Conservation (phyloP, 2,797 vertebrate species). For the Clarias platycephalus region DNA sequence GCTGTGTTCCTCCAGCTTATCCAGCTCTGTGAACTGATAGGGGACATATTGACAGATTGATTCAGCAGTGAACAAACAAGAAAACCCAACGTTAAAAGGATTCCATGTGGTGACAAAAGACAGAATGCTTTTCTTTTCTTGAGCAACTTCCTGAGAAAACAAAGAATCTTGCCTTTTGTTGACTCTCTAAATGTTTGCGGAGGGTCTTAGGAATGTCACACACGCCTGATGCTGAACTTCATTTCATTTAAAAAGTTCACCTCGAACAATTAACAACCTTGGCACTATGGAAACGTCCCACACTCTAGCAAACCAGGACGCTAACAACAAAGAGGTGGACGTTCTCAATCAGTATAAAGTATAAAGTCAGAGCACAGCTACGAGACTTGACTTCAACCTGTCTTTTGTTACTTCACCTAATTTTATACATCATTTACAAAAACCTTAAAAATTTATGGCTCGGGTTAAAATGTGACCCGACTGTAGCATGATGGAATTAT, state of each 20-base stretch:
- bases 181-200: constrained; percentile 38
- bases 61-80: constrained; percentile 8
- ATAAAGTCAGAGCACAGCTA: background rate
- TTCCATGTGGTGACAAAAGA: background rate
- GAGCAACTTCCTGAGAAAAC: constrained; percentile 27
- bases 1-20: constrained; percentile 74
- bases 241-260: background rate
- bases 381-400: background rate
- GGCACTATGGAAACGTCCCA: background rate
- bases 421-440: background rate
- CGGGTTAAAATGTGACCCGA: background rate
- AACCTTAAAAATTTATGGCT: background rate
- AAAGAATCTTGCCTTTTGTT: constrained; percentile 22
- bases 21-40: constrained; percentile 58
- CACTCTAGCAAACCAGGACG: background rate
- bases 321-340: background rate
- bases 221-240: background rate
- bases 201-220: constrained; percentile 48
- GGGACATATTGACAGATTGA: constrained; percentile 29
- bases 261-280: background rate
- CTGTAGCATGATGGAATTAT: background rate
- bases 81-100: background rate
- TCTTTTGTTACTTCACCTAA: background rate
- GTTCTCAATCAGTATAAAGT: background rate
- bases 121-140: constrained; percentile 18